Percentiles rank a stretch among this genome's conserved stretches.
phyloP scores from a whole-genome alignment of 1,140 invertebrate genomes.

The Drosophila willistoni region DNA sequence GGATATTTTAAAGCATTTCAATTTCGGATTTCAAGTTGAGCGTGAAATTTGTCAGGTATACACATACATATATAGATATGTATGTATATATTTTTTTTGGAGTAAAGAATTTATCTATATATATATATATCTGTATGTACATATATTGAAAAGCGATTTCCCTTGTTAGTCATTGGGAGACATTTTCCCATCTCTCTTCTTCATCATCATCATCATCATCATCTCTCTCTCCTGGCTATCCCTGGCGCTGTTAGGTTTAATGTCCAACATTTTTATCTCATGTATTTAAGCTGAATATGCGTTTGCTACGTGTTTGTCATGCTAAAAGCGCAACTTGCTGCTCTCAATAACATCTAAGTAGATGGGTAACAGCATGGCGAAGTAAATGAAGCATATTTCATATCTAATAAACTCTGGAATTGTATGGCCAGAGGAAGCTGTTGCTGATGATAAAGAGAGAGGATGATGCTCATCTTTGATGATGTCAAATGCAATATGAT shows the following conservation, averaged over 20 bases:
- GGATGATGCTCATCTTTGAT: neutral
- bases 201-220: neutral
- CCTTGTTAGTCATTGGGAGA: neutral
- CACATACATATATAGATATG: neutral
- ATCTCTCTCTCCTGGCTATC: neutral
- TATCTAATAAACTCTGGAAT: conserved; percentile 65
- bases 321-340: conserved; percentile 52
- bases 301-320: conserved; percentile 67
- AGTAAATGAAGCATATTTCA: conserved; percentile 61
- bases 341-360: conserved; percentile 32
- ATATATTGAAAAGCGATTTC: conserved; percentile 7
- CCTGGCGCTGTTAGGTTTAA: conserved; percentile 41
- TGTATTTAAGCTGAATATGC: conserved; percentile 69
- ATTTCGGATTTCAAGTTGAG: conserved; percentile 59
- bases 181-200: neutral
- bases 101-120: conserved; percentile 19
- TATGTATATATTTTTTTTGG: neutral
- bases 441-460: conserved; percentile 45
- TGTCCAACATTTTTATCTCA: conserved; percentile 69
- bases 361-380: conserved; percentile 30
- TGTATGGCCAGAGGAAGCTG: conserved; percentile 20
- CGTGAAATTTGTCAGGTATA: conserved; percentile 52
- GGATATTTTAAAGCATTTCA: conserved; percentile 66
- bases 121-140: neutral
- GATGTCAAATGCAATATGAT: neutral